These are phyloP conservation scores for Decapterus maruadsi DNA, from an alignment of 2,797 vertebrate species.

Conservation along the genomic window DNA sequence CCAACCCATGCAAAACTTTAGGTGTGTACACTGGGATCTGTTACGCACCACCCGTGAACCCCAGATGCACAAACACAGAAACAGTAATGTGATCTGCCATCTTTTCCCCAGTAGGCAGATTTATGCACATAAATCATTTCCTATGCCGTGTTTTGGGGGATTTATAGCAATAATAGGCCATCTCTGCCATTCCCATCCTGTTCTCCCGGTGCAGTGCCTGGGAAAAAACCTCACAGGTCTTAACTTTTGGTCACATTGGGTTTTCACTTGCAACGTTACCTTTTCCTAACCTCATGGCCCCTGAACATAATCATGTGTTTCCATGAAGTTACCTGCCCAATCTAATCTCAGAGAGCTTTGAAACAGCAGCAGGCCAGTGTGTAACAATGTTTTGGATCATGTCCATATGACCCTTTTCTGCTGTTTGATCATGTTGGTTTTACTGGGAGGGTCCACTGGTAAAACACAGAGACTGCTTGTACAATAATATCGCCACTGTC, in stretches of 20 bases:
- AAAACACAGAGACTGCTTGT: constrained; percentile 76
- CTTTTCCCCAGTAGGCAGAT: constrained; percentile 81
- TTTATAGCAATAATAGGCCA: constrained; percentile 85
- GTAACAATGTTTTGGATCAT: constrained; percentile 79
- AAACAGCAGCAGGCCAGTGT: constrained; percentile 68
- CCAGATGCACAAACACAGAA: constrained; percentile 86
- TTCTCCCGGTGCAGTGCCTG: constrained; percentile 76
- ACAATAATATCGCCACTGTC: constrained; percentile 79
- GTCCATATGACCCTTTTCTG: constrained; percentile 70
- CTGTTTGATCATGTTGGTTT: constrained; percentile 83
- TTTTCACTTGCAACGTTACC: constrained; percentile 81
- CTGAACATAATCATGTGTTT: constrained; percentile 80
- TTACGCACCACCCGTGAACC: constrained; percentile 82
- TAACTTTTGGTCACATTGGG: constrained; percentile 82
- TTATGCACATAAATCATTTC: constrained; percentile 88
- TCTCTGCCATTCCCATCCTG: constrained; percentile 85
- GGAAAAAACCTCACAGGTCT: constrained; percentile 83
- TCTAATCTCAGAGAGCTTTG: constrained; percentile 70
- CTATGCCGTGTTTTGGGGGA: constrained; percentile 84
- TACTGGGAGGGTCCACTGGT: constrained; percentile 79
- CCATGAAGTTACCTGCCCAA: constrained; percentile 76
- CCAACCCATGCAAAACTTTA: constrained; percentile 83
- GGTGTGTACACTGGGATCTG: constrained; percentile 82
- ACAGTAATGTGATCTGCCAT: constrained; percentile 79
- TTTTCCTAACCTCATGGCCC: constrained; percentile 76